Evolutionary conservation across 1,140 invertebrate genomes (phyloP).

Genomic region (Scaptodrosophila lebanonensis): DNA sequence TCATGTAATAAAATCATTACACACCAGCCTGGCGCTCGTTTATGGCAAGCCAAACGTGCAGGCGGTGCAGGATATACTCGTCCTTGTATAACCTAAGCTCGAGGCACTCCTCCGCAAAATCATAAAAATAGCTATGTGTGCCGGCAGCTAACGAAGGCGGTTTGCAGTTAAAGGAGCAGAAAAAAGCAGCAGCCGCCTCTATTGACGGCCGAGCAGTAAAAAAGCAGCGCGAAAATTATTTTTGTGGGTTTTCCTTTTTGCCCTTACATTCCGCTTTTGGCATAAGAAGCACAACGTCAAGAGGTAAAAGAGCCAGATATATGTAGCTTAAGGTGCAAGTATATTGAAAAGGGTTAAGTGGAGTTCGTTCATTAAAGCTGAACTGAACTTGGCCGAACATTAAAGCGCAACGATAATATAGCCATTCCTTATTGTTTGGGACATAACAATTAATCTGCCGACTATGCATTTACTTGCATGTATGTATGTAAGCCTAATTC

Average conservation of each 20-base stretch:
- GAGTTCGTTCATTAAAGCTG: too few species aligned
- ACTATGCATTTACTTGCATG: too few species aligned
- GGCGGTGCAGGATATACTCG: slow-evolving; percentile 31
- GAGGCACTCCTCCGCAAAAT: slow-evolving; percentile 20
- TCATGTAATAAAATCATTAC: slow-evolving; percentile 73
- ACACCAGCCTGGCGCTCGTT: slow-evolving; percentile 20
- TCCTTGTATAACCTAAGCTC: background rate
- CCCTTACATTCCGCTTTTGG: slow-evolving; percentile 18
- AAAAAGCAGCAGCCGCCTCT: slow-evolving; percentile 7
- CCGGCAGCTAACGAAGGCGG: slow-evolving; percentile 50
- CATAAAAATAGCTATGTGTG: slow-evolving; percentile 69
- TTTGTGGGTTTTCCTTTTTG: slow-evolving; percentile 47
- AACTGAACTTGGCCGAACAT: too few species aligned
- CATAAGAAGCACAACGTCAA: slow-evolving; percentile 33
- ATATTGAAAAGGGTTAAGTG: slow-evolving; percentile 72
- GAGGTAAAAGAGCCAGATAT: slow-evolving; percentile 33
- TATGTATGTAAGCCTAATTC: too few species aligned
- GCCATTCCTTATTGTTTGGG: too few species aligned
- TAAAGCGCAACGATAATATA: slow-evolving; percentile 32
- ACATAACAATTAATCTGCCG: too few species aligned
- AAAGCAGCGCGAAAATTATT: slow-evolving; percentile 65
- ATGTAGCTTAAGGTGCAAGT: slow-evolving; percentile 45
- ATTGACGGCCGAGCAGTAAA: slow-evolving; percentile 27
- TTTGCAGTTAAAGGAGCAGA: slow-evolving; percentile 53
- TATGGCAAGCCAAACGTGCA: too few species aligned